These are phyloP conservation scores for Xiphophorus hellerii DNA, from an alignment of 2,113 vertebrate genomes.

Conservation along the genomic window DNA sequence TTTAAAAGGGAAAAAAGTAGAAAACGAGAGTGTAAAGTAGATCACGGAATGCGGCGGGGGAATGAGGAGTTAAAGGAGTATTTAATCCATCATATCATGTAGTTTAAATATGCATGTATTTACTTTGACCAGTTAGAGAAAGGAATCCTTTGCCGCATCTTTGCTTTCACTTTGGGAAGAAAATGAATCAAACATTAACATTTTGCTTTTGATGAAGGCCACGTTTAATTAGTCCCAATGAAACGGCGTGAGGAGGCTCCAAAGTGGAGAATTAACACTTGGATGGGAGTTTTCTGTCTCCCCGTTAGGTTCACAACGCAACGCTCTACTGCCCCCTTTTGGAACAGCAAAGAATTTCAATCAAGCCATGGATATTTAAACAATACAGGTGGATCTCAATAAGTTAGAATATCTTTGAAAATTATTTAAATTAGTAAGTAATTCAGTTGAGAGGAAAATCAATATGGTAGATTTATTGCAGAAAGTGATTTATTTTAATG, in stretches of 20 bases:
- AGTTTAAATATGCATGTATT: slow-evolving; percentile 40
- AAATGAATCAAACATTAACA: slow-evolving; percentile 76
- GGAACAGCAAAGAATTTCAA: slow-evolving; percentile 6
- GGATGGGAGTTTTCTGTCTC: not conserved
- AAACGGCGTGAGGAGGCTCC: slow-evolving; percentile 57
- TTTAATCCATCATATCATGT: slow-evolving; percentile 45
- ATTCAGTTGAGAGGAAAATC: too few relatives aligned
- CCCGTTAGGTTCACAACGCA: slow-evolving; percentile 4
- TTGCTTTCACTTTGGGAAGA: slow-evolving; percentile 65
- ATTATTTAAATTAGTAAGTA: too few relatives aligned
- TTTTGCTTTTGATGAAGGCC: slow-evolving; percentile 76
- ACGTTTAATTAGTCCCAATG: slow-evolving; percentile 80
- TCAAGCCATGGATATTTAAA: not conserved
- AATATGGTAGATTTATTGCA: too few relatives aligned
- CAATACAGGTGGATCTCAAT: too few relatives aligned
- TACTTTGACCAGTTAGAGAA: slow-evolving; percentile 60
- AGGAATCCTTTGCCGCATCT: slow-evolving; percentile 45
- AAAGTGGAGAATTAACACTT: slow-evolving; percentile 16
- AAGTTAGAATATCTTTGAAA: too few relatives aligned
- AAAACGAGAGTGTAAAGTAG: slow-evolving; percentile 31
- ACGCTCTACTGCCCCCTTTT: slow-evolving; percentile 74
- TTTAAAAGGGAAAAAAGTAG: slow-evolving; percentile 33
- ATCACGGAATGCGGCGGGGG: slow-evolving; percentile 7
- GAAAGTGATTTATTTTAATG: not conserved
- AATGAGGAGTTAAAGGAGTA: slow-evolving; percentile 9